Evolutionary conservation across 2,888 invertebrate species (phyloP).

Genomic region (Dryomyza anilis): DNA sequence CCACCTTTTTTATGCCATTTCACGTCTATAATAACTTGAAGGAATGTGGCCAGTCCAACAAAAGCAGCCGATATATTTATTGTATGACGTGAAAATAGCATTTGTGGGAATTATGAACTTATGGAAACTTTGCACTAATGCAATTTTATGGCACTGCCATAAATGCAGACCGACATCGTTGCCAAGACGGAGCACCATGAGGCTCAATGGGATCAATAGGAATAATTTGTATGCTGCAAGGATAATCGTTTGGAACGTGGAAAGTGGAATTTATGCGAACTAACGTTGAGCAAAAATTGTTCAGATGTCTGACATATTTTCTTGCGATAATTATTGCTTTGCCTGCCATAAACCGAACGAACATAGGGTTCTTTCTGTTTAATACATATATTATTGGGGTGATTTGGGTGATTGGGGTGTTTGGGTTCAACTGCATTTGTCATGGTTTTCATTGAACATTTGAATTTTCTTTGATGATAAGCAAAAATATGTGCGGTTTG

Average conservation of each 20-base stretch:
- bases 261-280: background rate
- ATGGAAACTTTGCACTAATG: constrained; percentile 13
- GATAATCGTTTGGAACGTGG: constrained; percentile 9
- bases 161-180: background rate
- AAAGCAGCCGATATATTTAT: background rate
- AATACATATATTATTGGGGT: background rate
- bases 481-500: background rate
- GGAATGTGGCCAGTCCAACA: background rate
- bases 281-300: background rate
- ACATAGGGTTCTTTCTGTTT: background rate
- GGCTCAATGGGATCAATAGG: constrained; percentile 11
- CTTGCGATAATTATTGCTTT: background rate
- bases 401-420: background rate
- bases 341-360: background rate
- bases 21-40: background rate
- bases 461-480: background rate
- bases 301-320: background rate
- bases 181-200: background rate
- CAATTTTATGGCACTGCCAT: constrained; percentile 10
- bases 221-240: constrained; percentile 17
- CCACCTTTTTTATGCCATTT: background rate
- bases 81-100: background rate
- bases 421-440: background rate
- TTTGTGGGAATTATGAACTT: background rate
- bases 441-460: background rate